Conservation (phyloP, 2,888 invertebrate species). For the Chaitophorus viminalis region DNA sequence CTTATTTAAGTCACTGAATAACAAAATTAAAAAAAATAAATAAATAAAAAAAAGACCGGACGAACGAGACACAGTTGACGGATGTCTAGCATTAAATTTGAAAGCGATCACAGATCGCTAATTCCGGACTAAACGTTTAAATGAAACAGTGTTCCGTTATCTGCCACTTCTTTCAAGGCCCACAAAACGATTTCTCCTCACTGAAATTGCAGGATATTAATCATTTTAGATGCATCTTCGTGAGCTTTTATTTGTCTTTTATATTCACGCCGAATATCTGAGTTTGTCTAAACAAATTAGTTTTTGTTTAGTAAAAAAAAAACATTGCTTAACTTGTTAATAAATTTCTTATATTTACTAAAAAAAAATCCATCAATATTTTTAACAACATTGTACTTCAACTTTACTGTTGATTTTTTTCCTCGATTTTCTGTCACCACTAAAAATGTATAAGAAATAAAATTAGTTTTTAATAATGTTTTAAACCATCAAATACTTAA, state of each 20-base stretch:
- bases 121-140: constrained; percentile 53
- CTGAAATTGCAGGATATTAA: constrained; percentile 39
- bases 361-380: neutral
- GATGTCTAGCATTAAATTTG: constrained; percentile 53
- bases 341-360: neutral
- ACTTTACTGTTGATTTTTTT: neutral
- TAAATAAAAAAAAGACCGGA: constrained; percentile 14
- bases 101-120: constrained; percentile 55
- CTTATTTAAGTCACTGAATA: constrained; percentile 52
- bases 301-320: neutral
- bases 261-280: neutral
- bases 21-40: constrained; percentile 9
- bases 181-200: constrained; percentile 31
- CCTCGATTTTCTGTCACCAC: no score
- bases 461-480: no score
- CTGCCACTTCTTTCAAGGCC: constrained; percentile 3
- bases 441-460: no score
- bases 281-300: neutral
- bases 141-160: constrained; percentile 32
- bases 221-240: constrained; percentile 30
- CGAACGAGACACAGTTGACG: constrained; percentile 39
- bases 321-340: neutral
- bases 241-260: constrained; percentile 14
- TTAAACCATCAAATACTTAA: no score
- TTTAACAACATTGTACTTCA: neutral